These are phyloP conservation scores for Minunthozetes semirufus DNA, from an alignment of 2,888 invertebrate species.

Conservation along the genomic window DNA sequence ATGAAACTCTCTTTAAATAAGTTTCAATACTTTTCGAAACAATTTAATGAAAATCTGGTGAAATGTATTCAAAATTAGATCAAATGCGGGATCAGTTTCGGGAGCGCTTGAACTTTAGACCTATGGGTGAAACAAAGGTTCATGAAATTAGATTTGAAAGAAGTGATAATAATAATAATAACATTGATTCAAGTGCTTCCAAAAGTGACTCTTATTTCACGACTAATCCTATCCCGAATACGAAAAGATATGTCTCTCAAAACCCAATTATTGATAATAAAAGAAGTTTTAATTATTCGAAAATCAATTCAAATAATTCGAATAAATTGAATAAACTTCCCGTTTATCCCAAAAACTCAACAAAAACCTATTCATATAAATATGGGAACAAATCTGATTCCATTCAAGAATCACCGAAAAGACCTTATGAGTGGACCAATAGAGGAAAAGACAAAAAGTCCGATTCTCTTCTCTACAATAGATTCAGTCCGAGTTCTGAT, in stretches of 20 bases:
- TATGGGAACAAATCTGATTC: too few species aligned
- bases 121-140: background rate
- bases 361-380: too few species aligned
- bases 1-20: background rate
- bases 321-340: too few species aligned
- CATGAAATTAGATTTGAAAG: background rate
- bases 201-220: background rate
- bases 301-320: too few species aligned
- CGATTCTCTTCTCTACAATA: too few species aligned
- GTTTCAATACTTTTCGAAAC: background rate
- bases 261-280: background rate
- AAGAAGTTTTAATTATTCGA: background rate
- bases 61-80: constrained; percentile 25
- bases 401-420: too few species aligned
- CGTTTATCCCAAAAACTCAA: too few species aligned
- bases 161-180: constrained; percentile 1
- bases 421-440: too few species aligned
- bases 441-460: too few species aligned
- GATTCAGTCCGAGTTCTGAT: background rate
- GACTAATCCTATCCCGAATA: background rate
- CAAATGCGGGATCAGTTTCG: constrained; percentile 17
- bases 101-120: background rate
- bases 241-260: background rate
- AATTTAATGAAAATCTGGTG: background rate
- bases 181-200: background rate